Evolutionary conservation across 2,113 vertebrate species (phyloP), one percentile per base, ranked within the genome.

Genomic region (Phoxinus phoxinus): DNA sequence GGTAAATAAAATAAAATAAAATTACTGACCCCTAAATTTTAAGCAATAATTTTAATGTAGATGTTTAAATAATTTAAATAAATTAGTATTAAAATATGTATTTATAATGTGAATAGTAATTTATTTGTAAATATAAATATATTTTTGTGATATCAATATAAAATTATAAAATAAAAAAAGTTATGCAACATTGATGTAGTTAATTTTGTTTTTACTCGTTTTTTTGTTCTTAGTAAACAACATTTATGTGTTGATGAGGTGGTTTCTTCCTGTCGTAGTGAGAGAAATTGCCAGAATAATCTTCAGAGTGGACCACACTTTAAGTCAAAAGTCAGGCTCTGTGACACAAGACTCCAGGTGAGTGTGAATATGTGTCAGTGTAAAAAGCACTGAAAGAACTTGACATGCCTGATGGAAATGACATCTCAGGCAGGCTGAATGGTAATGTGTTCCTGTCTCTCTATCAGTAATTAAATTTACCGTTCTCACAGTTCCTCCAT

Each of bases 361-460:
- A 86, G 86, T 85, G 86, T 89, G 89, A 88, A 46, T 21, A n/a
- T 77, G 44, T 75, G 37, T 86, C 78, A 85, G 89, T 65, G 85
- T 87, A 88, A 87, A 84, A 85, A 74, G 87, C 86, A 88, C 25
- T 44, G 85, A 37, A 59, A 83, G 89, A 89, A 90, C 91, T 90
- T 93, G 92, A 93, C 93, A 94, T 83, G 88, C 88, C 91, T 89
- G 71, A 87, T 91, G 67, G 86, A 94, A 91, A 92, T 93, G 92
- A 93, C 93, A 93, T 92, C 90, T 92, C 89, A 90, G 92, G 92
- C 90, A 92, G 91, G 85, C 90, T 91, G 90, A 91, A 93, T 93
- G 91, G 90, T 93, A 94, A 94, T 93, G 88, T 93, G 87, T 91
- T 92, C 91, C 92, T 94, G 93, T 92, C 92, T 90, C 90, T 93